Evolutionary conservation across 1,140 invertebrate genomes (phyloP).

Genomic region (Pseudomyrmex pallidus): DNA sequence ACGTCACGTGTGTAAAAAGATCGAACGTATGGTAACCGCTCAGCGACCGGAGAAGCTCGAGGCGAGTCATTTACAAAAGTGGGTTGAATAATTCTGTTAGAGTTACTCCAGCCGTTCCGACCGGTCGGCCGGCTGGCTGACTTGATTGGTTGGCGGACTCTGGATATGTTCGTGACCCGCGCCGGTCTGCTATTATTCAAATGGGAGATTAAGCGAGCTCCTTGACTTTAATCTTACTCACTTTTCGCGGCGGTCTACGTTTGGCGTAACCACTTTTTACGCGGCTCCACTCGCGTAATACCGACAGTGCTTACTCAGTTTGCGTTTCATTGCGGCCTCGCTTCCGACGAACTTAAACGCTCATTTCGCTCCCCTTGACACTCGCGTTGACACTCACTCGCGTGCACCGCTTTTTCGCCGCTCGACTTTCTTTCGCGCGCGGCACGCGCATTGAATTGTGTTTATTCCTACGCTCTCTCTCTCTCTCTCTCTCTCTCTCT

Average conservation of each 20-base stretch:
- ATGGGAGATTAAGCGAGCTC: constrained; percentile 70
- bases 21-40: constrained; percentile 54
- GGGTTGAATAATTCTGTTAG: constrained; percentile 61
- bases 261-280: constrained; percentile 32
- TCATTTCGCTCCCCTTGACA: not conserved
- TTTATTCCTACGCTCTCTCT: constrained; percentile 24
- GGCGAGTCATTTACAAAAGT: constrained; percentile 57
- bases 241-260: constrained; percentile 16
- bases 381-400: not conserved
- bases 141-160: constrained; percentile 23
- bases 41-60: not conserved
- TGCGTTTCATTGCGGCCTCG: not conserved
- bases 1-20: constrained; percentile 37
- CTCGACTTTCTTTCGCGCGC: not conserved
- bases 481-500: constrained; percentile 32
- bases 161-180: constrained; percentile 37
- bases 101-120: not conserved
- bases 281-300: not conserved
- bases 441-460: constrained; percentile 30
- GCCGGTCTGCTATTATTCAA: constrained; percentile 73
- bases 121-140: constrained; percentile 11
- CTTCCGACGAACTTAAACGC: constrained; percentile 19
- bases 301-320: not conserved
- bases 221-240: constrained; percentile 55
- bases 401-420: not conserved